phyloP scores from a whole-genome alignment of 2,797 vertebrate genomes.

The Anguilla anguilla region DNA sequence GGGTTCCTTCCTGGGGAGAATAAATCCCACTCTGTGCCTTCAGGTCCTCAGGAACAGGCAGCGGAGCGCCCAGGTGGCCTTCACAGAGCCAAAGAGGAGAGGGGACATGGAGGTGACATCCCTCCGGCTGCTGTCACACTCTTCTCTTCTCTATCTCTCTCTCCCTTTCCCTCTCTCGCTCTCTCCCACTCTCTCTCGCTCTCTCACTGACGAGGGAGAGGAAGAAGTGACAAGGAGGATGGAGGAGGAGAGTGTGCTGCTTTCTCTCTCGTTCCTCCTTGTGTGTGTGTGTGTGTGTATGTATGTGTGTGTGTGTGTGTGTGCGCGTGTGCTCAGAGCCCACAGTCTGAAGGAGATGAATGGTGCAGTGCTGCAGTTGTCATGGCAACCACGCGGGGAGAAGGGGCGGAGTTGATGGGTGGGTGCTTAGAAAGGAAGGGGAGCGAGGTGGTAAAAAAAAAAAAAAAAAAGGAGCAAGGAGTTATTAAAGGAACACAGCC shows the following conservation, averaged over 20 bases:
- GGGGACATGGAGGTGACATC: slow-evolving; percentile 34
- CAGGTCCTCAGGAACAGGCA: not conserved
- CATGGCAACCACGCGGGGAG: slow-evolving; percentile 66
- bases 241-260: slow-evolving; percentile 51
- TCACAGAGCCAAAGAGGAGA: slow-evolving; percentile 37
- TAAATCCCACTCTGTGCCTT: not conserved
- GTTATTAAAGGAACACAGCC: slow-evolving; percentile 21
- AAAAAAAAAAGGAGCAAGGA: slow-evolving; percentile 2
- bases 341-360: slow-evolving; percentile 73
- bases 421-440: slow-evolving; percentile 1
- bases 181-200: slow-evolving; percentile 13
- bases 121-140: slow-evolving; percentile 35
- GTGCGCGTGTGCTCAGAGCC: slow-evolving; percentile 17
- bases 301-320: not conserved
- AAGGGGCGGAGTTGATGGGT: not conserved
- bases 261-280: slow-evolving; percentile 52
- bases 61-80: slow-evolving; percentile 17
- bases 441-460: not conserved
- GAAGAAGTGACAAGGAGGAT: slow-evolving; percentile 40
- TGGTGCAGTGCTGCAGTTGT: slow-evolving; percentile 82
- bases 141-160: slow-evolving; percentile 5
- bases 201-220: slow-evolving; percentile 35
- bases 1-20: not conserved
- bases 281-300: slow-evolving; percentile 34
- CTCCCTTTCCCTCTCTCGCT: not conserved